Evolutionary conservation across 1,140 invertebrate species (phyloP).

Genomic region (Cydia amplana): DNA sequence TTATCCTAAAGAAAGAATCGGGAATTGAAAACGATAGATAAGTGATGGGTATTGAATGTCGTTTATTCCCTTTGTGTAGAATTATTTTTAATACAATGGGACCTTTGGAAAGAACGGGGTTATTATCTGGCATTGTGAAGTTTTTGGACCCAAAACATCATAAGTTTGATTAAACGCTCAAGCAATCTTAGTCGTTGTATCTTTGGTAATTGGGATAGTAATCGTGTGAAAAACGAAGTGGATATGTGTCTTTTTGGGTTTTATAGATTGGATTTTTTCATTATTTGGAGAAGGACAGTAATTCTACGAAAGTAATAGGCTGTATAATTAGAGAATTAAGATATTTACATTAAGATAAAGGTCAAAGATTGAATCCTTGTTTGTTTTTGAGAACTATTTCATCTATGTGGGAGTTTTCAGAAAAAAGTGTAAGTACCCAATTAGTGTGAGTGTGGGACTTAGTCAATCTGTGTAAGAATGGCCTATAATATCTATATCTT

Average conservation of each 20-base stretch:
- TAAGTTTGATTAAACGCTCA: background rate
- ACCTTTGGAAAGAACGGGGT: background rate
- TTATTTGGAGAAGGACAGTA: background rate
- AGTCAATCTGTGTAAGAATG: too few relatives aligned
- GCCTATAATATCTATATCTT: too few relatives aligned
- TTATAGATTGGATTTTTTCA: background rate
- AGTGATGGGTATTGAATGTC: background rate
- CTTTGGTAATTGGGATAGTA: background rate
- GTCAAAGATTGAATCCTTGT: background rate
- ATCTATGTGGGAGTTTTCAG: too few relatives aligned
- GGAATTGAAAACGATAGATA: background rate
- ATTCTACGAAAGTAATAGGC: background rate
- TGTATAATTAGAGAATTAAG: too few relatives aligned
- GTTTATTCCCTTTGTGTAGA: background rate
- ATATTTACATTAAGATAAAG: background rate
- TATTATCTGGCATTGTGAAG: background rate
- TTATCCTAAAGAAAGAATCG: background rate
- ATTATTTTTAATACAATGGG: constrained; percentile 19
- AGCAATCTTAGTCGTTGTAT: background rate
- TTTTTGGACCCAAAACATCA: background rate
- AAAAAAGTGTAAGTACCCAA: too few relatives aligned
- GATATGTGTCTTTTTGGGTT: background rate
- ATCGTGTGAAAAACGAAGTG: background rate
- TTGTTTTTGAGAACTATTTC: too few relatives aligned
- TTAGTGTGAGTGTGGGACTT: too few relatives aligned